A percentile compares a stretch with the other conserved stretches of the same genome.
Conservation (phyloP, 2,797 vertebrate species). For the Cercopithecus mitis region DNA sequence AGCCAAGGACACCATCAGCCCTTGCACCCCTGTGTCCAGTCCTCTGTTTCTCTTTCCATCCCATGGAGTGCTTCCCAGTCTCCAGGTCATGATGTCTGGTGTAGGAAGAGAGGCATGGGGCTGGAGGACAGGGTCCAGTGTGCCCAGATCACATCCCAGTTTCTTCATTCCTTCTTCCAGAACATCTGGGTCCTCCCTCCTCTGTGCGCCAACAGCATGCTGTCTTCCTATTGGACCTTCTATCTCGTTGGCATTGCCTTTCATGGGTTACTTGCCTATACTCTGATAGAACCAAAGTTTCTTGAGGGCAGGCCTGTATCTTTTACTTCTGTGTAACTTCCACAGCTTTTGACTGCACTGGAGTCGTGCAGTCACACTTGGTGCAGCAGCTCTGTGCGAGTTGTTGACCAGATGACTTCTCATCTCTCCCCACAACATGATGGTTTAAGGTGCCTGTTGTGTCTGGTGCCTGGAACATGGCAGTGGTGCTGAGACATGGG, state of each 20-base stretch:
- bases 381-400: not conserved
- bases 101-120: accelerated
- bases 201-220: accelerated
- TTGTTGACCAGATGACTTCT: no score
- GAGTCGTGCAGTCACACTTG: not conserved
- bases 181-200: not conserved
- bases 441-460: not conserved
- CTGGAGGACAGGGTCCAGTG: not conserved
- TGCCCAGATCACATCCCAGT: not conserved
- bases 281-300: not conserved
- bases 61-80: not conserved
- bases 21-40: accelerated
- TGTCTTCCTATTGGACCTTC: no score
- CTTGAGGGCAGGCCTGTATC: not conserved
- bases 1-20: no score
- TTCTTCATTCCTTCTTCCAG: not conserved
- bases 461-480: not conserved
- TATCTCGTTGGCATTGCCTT: accelerated
- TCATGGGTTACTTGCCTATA: not conserved
- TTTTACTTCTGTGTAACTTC: not conserved
- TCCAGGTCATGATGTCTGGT: not conserved
- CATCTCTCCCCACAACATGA: not conserved
- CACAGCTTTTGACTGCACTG: not conserved
- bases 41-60: not conserved
- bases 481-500: not conserved